Evolutionary conservation across 2,113 vertebrate species (phyloP), one percentile per base, ranked within the genome.

Genomic region (Setophaga coronata): DNA sequence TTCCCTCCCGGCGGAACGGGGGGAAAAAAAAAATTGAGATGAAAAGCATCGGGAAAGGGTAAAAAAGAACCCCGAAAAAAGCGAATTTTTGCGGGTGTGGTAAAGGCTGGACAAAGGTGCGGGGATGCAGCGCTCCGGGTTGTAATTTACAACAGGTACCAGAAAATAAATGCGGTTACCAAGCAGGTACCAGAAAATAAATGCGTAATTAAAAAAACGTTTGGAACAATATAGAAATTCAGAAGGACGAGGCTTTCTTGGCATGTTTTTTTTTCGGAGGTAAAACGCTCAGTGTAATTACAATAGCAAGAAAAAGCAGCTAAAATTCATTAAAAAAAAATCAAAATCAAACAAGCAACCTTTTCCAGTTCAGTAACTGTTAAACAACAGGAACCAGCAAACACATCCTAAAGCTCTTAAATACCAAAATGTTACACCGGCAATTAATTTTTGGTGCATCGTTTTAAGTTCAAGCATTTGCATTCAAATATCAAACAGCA

Each of bases 391-490:
- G 47, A 80, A 43, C 19, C 58, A 34, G 53, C 72, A 51, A 65
- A 93, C 24, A 12, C 3, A 18, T 61, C 85, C 91, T 70, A 56
- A 61, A 29, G 45, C 76, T 74, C 50, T 64, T 24, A 64, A 73
- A 90, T 34, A 74, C 12, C 83, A 12, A 77, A 60, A 65, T 20
- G 47, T 90, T 70, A 85, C 69, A 76, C 79, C 90, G 57, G 21
- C 45, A 18, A 36, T 94, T 89, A 53, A 73, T 91, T 94, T 95
- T 92, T 66, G 54, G 66, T 82, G 87, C 82, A 81, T 60, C 87
- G 90, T 72, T 89, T 87, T n/a, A 82, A 92, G 74, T 38, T 18
- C 42, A 91, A 95, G 92, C 67, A 93, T 84, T 93, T 64, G 74
- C 96, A 81, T 83, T 79, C 70, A 56, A 60, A 73, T 79, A 94